Conservation (phyloP, 1,140 invertebrate species). For the Gonatopus flavifemur region DNA sequence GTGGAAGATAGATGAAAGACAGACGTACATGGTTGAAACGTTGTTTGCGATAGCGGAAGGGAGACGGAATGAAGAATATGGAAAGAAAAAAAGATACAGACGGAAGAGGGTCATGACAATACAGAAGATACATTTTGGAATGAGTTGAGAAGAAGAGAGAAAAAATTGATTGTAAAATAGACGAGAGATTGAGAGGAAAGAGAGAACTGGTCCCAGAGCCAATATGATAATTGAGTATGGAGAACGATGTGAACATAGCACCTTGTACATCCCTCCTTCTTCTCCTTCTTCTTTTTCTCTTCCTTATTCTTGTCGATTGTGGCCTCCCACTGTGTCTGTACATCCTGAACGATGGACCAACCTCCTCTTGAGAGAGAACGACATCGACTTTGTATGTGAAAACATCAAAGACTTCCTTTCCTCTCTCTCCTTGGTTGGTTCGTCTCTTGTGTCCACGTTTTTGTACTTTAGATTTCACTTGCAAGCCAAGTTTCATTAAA, state of each 20-base stretch:
- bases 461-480: no score
- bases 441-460: no score
- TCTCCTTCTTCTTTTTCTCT: no score
- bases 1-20: slow-evolving; percentile 5
- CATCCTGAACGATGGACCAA: no score
- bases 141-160: slow-evolving; percentile 10
- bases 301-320: slow-evolving; percentile 28
- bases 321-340: slow-evolving; percentile 26
- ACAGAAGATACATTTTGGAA: slow-evolving; percentile 23
- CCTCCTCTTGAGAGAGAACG: slow-evolving; percentile 22
- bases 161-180: slow-evolving; percentile 11
- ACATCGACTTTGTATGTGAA: slow-evolving; percentile 26
- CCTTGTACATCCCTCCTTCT: slow-evolving; percentile 32
- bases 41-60: slow-evolving; percentile 23
- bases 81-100: slow-evolving; percentile 15
- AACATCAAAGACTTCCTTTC: slow-evolving; percentile 21
- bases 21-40: background rate
- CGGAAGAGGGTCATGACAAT: slow-evolving; percentile 3
- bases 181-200: slow-evolving; percentile 9
- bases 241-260: slow-evolving; percentile 41
- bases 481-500: no score
- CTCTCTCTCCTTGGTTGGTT: no score
- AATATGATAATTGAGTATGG: slow-evolving; percentile 45
- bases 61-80: slow-evolving; percentile 16
- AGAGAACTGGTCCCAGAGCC: slow-evolving; percentile 35